Base-by-base conservation (phyloP, 2,797 vertebrate species). In the Sarcophilus harrisii region DNA sequence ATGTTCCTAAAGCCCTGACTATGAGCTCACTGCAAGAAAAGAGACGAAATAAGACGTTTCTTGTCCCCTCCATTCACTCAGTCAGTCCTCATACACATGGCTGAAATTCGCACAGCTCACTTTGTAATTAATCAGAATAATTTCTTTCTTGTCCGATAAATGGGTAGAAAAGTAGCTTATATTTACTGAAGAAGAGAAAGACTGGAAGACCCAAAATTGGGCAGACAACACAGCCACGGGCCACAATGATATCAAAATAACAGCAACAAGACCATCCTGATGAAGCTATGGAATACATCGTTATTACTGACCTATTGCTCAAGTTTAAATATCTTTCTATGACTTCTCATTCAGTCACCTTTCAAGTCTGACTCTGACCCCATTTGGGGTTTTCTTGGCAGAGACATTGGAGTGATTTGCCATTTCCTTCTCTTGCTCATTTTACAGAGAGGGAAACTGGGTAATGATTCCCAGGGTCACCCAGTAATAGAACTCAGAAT, bases 171-270 rank as follows among this genome's bases (percentile, higher is more conserved):
- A n/a, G 30, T 16, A 66, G 62, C 14, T 66, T n/a, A 13, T n/a
- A 14, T n/a, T 4, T 32, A 6, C 32, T 16, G 12, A n/a, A n/a
- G 62, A 16, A 30, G 32, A 66, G 32, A 32, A 4, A 8, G 6
- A n/a, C n/a, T 38, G 18, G 18, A 73, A 38, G n/a, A 38, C 21
- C n/a, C 16, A 24, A 24, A 38, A 24, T 6, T 9, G n/a, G n/a
- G 66, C 16, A 73, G 32, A n/a, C 13, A 18, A 16, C 14, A 5
- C 14, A 5, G 14, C 32, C 32, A 16, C 1, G 32, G 32, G 62
- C 60, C 28, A 16, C 32, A 32, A 0, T 14, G 14, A 0, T 2
- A 5, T 2, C 16, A 14, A 66, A 2, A 21, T 6, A 3, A 32
- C 66, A 3, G n/a, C 14, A 3, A 27, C n/a, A 3, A 73, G 14